Base-by-base conservation (phyloP, 2,888 invertebrate genomes). In the Poecilus cupreus region DNA sequence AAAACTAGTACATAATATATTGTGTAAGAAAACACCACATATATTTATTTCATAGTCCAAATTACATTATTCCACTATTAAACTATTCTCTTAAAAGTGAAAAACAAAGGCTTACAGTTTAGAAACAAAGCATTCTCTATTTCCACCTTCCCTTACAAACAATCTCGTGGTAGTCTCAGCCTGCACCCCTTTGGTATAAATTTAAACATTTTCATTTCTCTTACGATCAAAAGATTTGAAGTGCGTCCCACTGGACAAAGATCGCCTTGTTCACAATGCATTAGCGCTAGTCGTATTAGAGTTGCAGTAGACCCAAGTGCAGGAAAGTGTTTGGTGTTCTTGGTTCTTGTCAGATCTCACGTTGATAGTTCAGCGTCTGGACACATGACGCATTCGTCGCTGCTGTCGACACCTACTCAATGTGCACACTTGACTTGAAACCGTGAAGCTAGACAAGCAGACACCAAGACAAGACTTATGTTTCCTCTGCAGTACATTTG, bases 381-480 rank as follows among this genome's bases (percentile, higher is more conserved):
- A 76, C 76, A 54, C 57, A 46, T 46, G 46, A 72, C 22, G 24
- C 46, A 74, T 74, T 32, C 26, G 74, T 74, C 74, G 51, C 74
- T 74, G 76, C 37, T 76, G 57, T 76, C 46, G 72, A 72, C 72
- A 72, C 72, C 72, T 72, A 72, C 72, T 72, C 72, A 72, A 22
- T 72, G 22, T 26, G 72, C 13, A 6, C 60, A 60, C 60, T 54
- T 54, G 54, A 54, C 43, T 43, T 43, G 43, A 43, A 43, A 43
- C n/a, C 43, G 43, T 43, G 43, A 13, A 8, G 11, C 43, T 43
- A 43, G 43, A 43, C 32, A 32, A 32, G 32, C 4, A 32, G 32
- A 32, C 16, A 20, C 22, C 22, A 6, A 54, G 49, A 49, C 13
- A 13, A 13, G 54, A 60, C 4, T 26, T 60, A 60, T 60, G 60